A percentile compares a stretch with the other conserved stretches of the same genome.
Conservation (phyloP, 1,140 invertebrate genomes). For the Habropoda laboriosa region DNA sequence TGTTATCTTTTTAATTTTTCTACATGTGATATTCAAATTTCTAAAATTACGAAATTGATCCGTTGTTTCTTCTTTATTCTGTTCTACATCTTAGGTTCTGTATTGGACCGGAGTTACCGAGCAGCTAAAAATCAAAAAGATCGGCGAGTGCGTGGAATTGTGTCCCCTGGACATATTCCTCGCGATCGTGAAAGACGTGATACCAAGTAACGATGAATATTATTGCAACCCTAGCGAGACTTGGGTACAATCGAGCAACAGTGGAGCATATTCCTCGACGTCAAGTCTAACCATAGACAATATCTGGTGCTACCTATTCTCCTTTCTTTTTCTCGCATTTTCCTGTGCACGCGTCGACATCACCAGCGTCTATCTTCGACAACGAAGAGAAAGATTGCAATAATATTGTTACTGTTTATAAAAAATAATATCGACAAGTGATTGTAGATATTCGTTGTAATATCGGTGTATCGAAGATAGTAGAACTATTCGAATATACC, state of each 20-base stretch:
- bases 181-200: slow-evolving; percentile 68
- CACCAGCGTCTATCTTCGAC: background rate
- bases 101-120: slow-evolving; percentile 74
- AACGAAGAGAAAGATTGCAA: background rate
- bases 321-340: slow-evolving; percentile 18
- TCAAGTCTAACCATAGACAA: background rate
- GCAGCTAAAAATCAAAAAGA: slow-evolving; percentile 64
- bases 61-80: no score
- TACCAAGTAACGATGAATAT: slow-evolving; percentile 71
- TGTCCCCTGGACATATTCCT: slow-evolving; percentile 75
- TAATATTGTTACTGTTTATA: background rate
- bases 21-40: no score
- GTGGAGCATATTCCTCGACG: slow-evolving; percentile 29
- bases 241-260: background rate
- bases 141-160: slow-evolving; percentile 72
- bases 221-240: slow-evolving; percentile 45
- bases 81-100: no score
- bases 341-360: background rate
- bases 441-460: background rate
- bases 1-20: no score
- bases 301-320: slow-evolving; percentile 4
- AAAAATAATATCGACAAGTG: no score
- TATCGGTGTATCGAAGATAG: no score
- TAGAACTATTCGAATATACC: background rate
- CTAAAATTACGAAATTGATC: no score